Percentiles rank a stretch among this genome's conserved stretches.
These are phyloP conservation scores for Ochropacha duplaris DNA, from an alignment of 2,888 invertebrate genomes.

Conservation along the genomic window DNA sequence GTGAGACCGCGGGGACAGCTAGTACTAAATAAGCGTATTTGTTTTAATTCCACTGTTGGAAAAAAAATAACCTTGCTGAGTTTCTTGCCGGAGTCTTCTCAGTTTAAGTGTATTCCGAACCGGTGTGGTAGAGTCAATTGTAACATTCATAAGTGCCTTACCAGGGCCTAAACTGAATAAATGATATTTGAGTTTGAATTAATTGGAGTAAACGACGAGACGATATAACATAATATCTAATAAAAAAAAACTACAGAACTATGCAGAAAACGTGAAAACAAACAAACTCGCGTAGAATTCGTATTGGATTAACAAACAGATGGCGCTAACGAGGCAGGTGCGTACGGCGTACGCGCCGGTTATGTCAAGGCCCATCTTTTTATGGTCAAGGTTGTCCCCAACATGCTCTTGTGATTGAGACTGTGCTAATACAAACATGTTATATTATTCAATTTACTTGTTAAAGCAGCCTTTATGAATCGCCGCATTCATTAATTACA, in stretches of 20 bases:
- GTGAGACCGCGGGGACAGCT: too few species aligned
- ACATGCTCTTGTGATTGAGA: slow-evolving; percentile 5
- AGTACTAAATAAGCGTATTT: too few species aligned
- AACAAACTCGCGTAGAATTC: slow-evolving; percentile 2
- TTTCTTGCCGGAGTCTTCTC: too few species aligned
- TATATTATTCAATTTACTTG: slow-evolving; percentile 28
- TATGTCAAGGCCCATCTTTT: slow-evolving; percentile 45
- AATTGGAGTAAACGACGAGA: too few species aligned
- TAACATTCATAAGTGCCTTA: too few species aligned
- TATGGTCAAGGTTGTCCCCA: slow-evolving; percentile 48
- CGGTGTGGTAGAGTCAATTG: too few species aligned
- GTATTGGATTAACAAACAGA: slow-evolving; percentile 25
- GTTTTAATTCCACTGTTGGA: too few species aligned
- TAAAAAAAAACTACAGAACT: background rate
- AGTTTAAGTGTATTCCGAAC: too few species aligned
- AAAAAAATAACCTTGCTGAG: too few species aligned
- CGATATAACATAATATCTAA: background rate
- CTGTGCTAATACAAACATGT: slow-evolving; percentile 6
- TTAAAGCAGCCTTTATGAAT: slow-evolving; percentile 10
- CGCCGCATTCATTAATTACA: background rate
- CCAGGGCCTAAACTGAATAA: too few species aligned
- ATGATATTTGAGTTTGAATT: too few species aligned
- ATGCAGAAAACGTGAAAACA: background rate
- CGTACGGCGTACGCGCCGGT: slow-evolving; percentile 40
- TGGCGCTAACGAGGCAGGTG: slow-evolving; percentile 43